Conservation (phyloP, 2,113 vertebrate genomes). For the Vidua chalybeata region DNA sequence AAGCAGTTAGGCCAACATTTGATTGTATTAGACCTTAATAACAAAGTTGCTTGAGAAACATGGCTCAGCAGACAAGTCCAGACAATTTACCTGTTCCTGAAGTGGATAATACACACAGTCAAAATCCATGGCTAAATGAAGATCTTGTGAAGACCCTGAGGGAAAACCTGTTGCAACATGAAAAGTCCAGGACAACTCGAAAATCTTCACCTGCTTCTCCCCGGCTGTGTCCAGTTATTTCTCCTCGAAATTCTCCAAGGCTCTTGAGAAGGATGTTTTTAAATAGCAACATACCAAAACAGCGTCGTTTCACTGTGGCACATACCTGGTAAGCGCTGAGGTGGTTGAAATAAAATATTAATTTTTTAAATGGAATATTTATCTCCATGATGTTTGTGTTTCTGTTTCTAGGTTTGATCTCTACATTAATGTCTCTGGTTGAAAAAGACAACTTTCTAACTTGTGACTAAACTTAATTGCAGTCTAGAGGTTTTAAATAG, state of each 20-base stretch:
- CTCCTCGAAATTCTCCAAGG: constrained; percentile 91
- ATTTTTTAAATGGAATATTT: not conserved
- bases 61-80: constrained; percentile 91
- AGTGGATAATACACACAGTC: constrained; percentile 80
- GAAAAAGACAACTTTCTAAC: not conserved
- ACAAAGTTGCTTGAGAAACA: constrained; percentile 69
- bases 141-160: constrained; percentile 93
- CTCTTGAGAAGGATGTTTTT: constrained; percentile 94
- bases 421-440: not conserved
- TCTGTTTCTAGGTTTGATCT: not conserved
- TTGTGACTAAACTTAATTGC: constrained; percentile 23
- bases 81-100: constrained; percentile 88
- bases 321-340: constrained; percentile 92
- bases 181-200: constrained; percentile 82
- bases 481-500: constrained; percentile 45
- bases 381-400: not conserved
- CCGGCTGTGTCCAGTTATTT: constrained; percentile 84
- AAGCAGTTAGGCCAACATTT: not conserved
- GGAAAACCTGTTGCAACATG: constrained; percentile 96
- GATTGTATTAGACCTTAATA: not conserved
- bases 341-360: not conserved
- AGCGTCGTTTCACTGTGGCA: constrained; percentile 95
- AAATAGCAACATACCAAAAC: constrained; percentile 93
- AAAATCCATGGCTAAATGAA: constrained; percentile 91
- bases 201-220: constrained; percentile 89